These are phyloP conservation scores for Tor tambroides DNA, from an alignment of 2,113 vertebrate species.

Conservation along the genomic window DNA sequence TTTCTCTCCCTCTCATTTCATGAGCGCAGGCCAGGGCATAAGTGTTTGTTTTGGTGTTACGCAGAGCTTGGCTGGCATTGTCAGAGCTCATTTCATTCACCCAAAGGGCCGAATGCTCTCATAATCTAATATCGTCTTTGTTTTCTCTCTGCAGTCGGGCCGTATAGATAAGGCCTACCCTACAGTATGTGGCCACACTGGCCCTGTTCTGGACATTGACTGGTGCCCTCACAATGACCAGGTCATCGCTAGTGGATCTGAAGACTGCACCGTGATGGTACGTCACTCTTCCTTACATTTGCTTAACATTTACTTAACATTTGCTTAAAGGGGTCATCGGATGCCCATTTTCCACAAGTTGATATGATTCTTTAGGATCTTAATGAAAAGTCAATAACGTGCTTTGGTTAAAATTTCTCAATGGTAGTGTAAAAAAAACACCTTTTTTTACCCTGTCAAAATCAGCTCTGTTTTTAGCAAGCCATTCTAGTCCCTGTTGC, in stretches of 20 bases:
- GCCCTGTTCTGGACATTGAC: conserved; percentile 95
- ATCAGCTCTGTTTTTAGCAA: too few species aligned
- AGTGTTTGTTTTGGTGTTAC: conserved; percentile 51
- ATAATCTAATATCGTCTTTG: neutral
- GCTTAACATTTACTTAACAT: neutral
- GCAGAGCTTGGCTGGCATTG: conserved; percentile 29
- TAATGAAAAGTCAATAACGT: too few species aligned
- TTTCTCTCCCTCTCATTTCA: neutral
- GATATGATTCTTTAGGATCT: too few species aligned
- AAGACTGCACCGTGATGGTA: conserved; percentile 97
- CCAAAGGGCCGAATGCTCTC: neutral
- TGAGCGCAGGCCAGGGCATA: neutral
- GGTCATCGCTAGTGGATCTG: conserved; percentile 93
- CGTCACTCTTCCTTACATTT: conserved; percentile 45
- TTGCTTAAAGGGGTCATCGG: too few species aligned
- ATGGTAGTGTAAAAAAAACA: too few species aligned
- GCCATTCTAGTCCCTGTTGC: too few species aligned
- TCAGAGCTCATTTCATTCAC: neutral
- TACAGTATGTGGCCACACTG: conserved; percentile 95
- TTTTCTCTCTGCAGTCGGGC: conserved; percentile 79
- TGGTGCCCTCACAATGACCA: conserved; percentile 98
- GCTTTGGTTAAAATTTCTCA: too few species aligned
- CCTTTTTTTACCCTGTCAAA: too few species aligned
- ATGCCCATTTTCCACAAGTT: too few species aligned
- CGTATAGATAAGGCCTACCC: conserved; percentile 97